A percentile compares a stretch with the other conserved stretches of the same genome.
Conservation (phyloP, 2,888 invertebrate species). For the Polymixis lichenea region DNA sequence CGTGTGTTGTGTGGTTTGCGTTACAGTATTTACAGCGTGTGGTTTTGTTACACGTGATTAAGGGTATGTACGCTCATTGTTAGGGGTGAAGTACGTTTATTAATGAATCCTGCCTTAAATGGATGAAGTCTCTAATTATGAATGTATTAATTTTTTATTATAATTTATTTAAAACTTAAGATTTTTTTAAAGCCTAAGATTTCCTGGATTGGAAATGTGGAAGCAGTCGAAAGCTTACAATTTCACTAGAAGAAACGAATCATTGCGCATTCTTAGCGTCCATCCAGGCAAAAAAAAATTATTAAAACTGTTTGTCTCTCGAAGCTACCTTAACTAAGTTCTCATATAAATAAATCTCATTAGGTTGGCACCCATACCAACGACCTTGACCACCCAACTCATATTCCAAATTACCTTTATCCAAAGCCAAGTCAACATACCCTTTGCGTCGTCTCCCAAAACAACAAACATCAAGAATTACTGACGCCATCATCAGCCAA, state of each 20-base stretch:
- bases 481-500: conserved; percentile 60
- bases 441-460: conserved; percentile 30
- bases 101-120: conserved; percentile 13
- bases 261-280: too few species aligned
- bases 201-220: neutral
- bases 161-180: neutral
- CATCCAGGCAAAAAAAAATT: too few species aligned
- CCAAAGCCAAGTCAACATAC: neutral
- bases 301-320: neutral
- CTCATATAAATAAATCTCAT: neutral
- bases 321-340: conserved; percentile 1
- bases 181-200: neutral
- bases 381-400: neutral
- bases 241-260: neutral
- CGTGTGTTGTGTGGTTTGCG: conserved; percentile 57
- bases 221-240: neutral
- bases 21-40: conserved; percentile 58
- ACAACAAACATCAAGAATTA: conserved; percentile 59
- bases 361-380: neutral
- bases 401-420: conserved; percentile 11
- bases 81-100: conserved; percentile 15
- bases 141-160: neutral
- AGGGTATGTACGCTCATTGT: conserved; percentile 32
- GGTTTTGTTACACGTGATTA: conserved; percentile 43
- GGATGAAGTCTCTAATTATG: neutral